phyloP scores from a whole-genome alignment of 2,797 vertebrate species.

The Distichodus sexfasciatus region DNA sequence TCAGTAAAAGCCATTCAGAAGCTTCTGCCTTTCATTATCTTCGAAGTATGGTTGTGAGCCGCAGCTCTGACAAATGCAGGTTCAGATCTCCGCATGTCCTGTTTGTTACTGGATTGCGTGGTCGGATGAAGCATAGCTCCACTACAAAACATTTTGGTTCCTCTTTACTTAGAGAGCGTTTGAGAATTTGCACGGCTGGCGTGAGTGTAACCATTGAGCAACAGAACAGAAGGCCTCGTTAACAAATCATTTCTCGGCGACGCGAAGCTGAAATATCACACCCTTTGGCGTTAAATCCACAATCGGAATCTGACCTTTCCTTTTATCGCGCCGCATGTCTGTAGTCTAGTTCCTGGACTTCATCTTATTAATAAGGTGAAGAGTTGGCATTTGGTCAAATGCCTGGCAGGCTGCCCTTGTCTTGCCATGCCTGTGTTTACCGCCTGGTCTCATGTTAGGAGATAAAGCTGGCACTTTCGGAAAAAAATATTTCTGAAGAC shows the following conservation, averaged over 20 bases:
- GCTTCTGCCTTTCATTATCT: too few relatives aligned
- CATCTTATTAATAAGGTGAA: constrained; percentile 39
- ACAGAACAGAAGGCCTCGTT: constrained; percentile 3
- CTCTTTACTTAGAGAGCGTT: not conserved
- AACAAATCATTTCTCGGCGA: not conserved
- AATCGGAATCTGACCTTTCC: constrained; percentile 38
- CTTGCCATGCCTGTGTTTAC: constrained; percentile 52
- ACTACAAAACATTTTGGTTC: not conserved
- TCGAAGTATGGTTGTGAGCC: too few relatives aligned
- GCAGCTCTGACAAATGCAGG: too few relatives aligned
- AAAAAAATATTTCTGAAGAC: constrained; percentile 20
- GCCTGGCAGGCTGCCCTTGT: constrained; percentile 47
- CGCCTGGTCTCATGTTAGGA: constrained; percentile 33
- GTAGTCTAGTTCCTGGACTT: constrained; percentile 13
- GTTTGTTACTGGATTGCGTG: not conserved
- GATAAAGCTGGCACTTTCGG: constrained; percentile 11
- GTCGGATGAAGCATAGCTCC: not conserved
- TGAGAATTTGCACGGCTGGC: not conserved
- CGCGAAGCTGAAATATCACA: constrained; percentile 21
- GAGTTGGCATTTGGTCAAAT: constrained; percentile 50
- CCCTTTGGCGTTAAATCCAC: constrained; percentile 33
- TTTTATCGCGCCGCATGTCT: constrained; percentile 7
- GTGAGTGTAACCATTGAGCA: not conserved
- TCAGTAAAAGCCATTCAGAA: too few relatives aligned
- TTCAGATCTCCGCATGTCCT: not conserved